A percentile compares a stretch with the other conserved stretches of the same genome.
Conservation (phyloP, 1,140 invertebrate genomes). For the Whitmania pigra region DNA sequence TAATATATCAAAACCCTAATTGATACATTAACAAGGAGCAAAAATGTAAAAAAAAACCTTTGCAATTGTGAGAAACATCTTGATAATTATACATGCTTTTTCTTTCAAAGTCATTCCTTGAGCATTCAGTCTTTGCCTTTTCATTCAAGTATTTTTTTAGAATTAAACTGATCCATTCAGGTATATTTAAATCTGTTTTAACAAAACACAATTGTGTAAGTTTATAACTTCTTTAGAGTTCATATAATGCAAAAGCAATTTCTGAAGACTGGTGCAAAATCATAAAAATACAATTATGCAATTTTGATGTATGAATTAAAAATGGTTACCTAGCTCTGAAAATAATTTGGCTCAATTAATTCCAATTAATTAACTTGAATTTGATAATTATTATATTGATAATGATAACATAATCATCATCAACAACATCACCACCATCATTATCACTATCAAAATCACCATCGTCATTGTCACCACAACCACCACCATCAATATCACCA, state of each 20-base stretch:
- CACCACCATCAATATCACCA: too few species aligned
- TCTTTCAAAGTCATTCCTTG: not conserved
- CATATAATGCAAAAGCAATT: not conserved
- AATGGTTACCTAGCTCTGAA: too few species aligned
- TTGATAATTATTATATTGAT: too few species aligned
- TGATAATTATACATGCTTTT: not conserved
- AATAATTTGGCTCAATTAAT: too few species aligned
- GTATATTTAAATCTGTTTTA: not conserved
- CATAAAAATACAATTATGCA: too few species aligned
- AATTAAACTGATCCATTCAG: slow-evolving; percentile 4
- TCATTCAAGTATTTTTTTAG: not conserved
- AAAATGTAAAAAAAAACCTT: not conserved
- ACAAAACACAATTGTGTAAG: not conserved
- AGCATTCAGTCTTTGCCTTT: not conserved
- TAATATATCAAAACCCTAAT: not conserved
- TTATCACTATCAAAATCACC: too few species aligned
- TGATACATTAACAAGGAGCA: not conserved
- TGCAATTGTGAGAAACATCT: not conserved
- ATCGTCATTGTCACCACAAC: too few species aligned
- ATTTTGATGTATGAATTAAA: too few species aligned
- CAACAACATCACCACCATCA: too few species aligned
- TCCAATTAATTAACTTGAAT: too few species aligned
- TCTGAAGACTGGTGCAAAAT: not conserved
- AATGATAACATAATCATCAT: too few species aligned
- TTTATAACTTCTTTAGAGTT: not conserved